Conservation (phyloP, 2,113 vertebrate genomes). For the Oryzias celebensis region DNA sequence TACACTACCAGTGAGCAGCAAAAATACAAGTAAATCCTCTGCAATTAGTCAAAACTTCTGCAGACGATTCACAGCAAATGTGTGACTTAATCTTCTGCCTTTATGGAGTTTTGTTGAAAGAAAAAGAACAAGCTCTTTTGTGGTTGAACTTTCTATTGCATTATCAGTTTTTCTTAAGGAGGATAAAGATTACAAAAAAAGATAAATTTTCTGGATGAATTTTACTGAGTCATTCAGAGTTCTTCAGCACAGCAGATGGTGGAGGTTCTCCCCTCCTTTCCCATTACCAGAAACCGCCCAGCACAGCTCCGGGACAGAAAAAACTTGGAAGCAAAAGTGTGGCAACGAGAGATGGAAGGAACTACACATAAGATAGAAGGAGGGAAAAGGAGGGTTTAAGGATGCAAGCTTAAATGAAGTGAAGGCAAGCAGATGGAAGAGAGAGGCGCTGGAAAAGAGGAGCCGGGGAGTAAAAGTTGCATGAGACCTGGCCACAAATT, state of each 20-base stretch:
- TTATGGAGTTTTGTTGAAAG: too few relatives aligned
- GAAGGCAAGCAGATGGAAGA: constrained; percentile 56
- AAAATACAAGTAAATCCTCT: too few relatives aligned
- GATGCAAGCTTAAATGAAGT: constrained; percentile 15
- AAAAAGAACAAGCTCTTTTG: too few relatives aligned
- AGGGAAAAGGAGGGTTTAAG: constrained; percentile 17
- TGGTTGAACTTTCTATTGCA: too few relatives aligned
- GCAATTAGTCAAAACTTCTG: background rate
- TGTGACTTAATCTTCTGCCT: constrained; percentile 38
- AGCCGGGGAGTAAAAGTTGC: constrained; percentile 70
- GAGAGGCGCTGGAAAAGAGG: constrained; percentile 41
- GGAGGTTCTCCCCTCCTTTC: constrained; percentile 27
- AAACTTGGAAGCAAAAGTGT: constrained; percentile 1
- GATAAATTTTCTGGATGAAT: background rate
- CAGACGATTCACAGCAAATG: constrained; percentile 55
- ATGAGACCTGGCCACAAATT: constrained; percentile 68
- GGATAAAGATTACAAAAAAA: constrained; percentile 48
- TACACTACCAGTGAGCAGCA: constrained; percentile 44
- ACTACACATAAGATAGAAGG: background rate
- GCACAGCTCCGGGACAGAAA: constrained; percentile 17
- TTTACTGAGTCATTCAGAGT: constrained; percentile 47
- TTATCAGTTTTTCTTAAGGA: constrained; percentile 2
- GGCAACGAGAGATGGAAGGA: background rate
- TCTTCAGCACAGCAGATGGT: constrained; percentile 36
- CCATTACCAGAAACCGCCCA: constrained; percentile 16